phyloP scores from a whole-genome alignment of 2,797 vertebrate species.

The Neosilurus mollespiculum region DNA sequence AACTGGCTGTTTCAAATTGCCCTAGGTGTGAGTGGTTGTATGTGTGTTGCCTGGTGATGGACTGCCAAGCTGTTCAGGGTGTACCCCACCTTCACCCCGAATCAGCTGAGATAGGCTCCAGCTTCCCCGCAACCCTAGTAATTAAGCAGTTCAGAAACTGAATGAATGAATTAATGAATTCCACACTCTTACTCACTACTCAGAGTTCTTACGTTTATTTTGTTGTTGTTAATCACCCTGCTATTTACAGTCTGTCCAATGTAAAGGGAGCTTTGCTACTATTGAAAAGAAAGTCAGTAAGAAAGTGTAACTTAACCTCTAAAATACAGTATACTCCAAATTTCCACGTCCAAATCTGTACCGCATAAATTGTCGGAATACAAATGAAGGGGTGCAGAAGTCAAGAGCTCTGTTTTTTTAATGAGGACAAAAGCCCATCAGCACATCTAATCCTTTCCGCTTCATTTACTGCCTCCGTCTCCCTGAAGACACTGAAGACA shows the following conservation, averaged over 20 bases:
- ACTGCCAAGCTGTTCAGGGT: too few relatives aligned
- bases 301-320: conserved; percentile 58
- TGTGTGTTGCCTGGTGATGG: too few relatives aligned
- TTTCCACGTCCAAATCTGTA: conserved; percentile 69
- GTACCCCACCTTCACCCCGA: too few relatives aligned
- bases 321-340: conserved; percentile 62
- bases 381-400: conserved; percentile 68
- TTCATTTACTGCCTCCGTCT: conserved; percentile 70
- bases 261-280: conserved; percentile 60
- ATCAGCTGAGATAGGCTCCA: too few relatives aligned
- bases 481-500: conserved; percentile 65
- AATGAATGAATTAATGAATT: too few relatives aligned
- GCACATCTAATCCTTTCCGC: conserved; percentile 74
- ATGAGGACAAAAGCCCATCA: conserved; percentile 78
- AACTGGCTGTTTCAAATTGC: too few relatives aligned
- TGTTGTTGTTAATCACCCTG: background rate
- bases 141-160: too few relatives aligned
- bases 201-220: conserved; percentile 40
- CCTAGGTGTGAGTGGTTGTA: too few relatives aligned
- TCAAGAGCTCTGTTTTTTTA: conserved; percentile 75
- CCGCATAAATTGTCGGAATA: conserved; percentile 68
- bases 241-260: conserved; percentile 45
- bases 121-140: too few relatives aligned
- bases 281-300: conserved; percentile 49
- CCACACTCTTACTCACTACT: too few relatives aligned